phyloP scores from a whole-genome alignment of 2,888 invertebrate genomes.

The Trichogramma dendrolimi region DNA sequence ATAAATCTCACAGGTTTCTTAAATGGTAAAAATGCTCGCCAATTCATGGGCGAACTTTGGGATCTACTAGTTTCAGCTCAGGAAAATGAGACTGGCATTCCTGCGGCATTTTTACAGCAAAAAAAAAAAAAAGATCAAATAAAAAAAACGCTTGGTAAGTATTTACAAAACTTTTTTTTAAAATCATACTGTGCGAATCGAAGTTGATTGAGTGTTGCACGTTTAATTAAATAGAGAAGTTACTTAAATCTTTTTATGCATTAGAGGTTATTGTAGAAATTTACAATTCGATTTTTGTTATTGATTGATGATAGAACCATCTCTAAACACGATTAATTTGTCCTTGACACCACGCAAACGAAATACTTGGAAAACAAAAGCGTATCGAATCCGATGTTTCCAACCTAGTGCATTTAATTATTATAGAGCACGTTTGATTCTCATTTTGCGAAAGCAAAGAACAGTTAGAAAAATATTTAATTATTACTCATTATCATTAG shows the following conservation, averaged over 20 bases:
- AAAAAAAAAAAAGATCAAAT: constrained; percentile 97
- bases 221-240: too few relatives aligned
- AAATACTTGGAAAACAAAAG: neutral
- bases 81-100: constrained; percentile 92
- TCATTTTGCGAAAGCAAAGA: neutral
- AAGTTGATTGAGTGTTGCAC: too few relatives aligned
- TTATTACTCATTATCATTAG: constrained; percentile 45
- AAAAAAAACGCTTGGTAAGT: constrained; percentile 74
- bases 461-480: constrained; percentile 11
- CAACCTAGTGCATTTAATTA: neutral
- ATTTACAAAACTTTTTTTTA: constrained; percentile 18
- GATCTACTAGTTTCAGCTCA: constrained; percentile 90
- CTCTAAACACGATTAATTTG: too few relatives aligned
- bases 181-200: neutral
- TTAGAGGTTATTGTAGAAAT: neutral
- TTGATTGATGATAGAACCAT: neutral
- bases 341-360: too few relatives aligned
- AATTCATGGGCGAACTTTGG: constrained; percentile 98
- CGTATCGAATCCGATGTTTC: neutral
- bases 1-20: constrained; percentile 99
- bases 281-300: constrained; percentile 5
- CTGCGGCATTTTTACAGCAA: constrained; percentile 87
- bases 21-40: constrained; percentile 94
- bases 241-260: too few relatives aligned
- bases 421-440: neutral